Evolutionary conservation across 2,888 invertebrate species (phyloP), one percentile per base, ranked within the genome.

Genomic region (Vandiemenella viatica): DNA sequence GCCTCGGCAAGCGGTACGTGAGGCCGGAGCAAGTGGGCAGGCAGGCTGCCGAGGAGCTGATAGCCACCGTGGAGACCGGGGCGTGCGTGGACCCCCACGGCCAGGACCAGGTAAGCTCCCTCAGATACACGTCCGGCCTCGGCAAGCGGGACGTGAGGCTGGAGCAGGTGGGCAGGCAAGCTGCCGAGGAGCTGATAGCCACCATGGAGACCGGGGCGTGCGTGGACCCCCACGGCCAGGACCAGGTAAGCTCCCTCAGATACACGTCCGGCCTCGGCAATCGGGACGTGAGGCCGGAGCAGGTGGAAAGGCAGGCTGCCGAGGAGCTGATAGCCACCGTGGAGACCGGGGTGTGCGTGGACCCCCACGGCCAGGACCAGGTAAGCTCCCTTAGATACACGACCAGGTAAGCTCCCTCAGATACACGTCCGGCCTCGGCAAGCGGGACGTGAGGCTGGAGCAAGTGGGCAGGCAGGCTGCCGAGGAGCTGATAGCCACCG

Each of bases 351-450:
- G 46, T 32, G 38, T 53, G 44, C 41, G 56, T 52, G 43, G 56
- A 48, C 56, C 56, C 13, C 21, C 62, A 67, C 57, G 56, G 67
- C 47, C 72, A 72, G 58, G 72, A 72, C 60, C 72, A 72, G 65
- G 70, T 71, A 55, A n/a, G 40, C n/a, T n/a, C n/a, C n/a, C n/a
- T n/a, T n/a, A n/a, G n/a, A n/a, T n/a, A n/a, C n/a, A n/a, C n/a
- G n/a, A 50, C 20, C 37, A 16, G 46, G 8, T n/a, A n/a, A n/a
- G n/a, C n/a, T n/a, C n/a, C n/a, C n/a, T n/a, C n/a, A n/a, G n/a
- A n/a, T n/a, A n/a, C n/a, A n/a, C 76, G 2, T 79, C 78, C 49
- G 78, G 71, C 2, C 66, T 87, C 41, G 80, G 79, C 2, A 71
- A 70, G 56, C 69, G 73, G 57, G 75, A 73, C 37, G 66, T 66